These are phyloP conservation scores for Megaceryle alcyon DNA, from an alignment of 2,797 vertebrate species.

Conservation along the genomic window DNA sequence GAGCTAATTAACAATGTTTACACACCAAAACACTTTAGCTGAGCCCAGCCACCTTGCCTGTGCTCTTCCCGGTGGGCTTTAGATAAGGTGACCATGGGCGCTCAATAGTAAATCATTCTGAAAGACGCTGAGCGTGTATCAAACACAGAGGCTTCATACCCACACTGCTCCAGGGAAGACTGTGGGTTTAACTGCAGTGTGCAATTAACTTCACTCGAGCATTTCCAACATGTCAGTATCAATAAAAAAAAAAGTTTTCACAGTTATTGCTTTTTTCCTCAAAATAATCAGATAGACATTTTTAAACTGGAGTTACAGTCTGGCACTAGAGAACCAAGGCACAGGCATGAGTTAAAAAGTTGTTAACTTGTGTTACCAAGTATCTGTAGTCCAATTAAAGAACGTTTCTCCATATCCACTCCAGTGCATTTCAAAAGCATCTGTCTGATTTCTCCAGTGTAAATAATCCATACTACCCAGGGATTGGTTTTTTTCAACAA, in stretches of 20 bases:
- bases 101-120: neutral
- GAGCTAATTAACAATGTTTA: neutral
- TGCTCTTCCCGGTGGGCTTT: neutral
- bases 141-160: neutral
- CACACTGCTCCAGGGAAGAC: neutral
- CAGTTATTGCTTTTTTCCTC: neutral
- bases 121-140: neutral
- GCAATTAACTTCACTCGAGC: neutral
- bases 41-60: neutral
- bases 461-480: neutral
- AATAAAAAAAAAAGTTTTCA: neutral
- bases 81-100: neutral
- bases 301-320: neutral
- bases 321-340: neutral
- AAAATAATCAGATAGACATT: neutral
- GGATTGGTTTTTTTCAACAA: fast-evolving
- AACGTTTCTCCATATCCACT: neutral
- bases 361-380: neutral
- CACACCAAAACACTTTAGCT: neutral
- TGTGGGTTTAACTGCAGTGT: neutral
- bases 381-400: neutral
- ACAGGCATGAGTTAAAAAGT: neutral
- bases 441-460: neutral
- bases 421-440: neutral
- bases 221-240: neutral